These are phyloP conservation scores for Aphodius sticticus DNA, from an alignment of 2,888 invertebrate species.

Conservation along the genomic window DNA sequence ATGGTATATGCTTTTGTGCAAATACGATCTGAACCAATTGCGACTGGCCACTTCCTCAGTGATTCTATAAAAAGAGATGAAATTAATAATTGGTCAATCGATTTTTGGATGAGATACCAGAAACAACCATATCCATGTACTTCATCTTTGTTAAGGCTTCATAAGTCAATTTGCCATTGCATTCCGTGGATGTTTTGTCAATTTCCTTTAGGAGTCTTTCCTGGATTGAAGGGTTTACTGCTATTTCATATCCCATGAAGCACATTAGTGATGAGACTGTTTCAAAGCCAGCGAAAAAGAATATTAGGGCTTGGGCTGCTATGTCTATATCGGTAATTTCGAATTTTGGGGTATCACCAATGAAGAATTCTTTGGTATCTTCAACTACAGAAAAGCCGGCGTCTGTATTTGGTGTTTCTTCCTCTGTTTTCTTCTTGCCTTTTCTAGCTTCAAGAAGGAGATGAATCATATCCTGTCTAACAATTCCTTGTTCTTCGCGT, in stretches of 20 bases:
- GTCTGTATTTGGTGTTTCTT: slow-evolving; percentile 37
- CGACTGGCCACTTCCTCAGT: slow-evolving; percentile 49
- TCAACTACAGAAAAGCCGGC: slow-evolving; percentile 37
- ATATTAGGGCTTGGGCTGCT: slow-evolving; percentile 64
- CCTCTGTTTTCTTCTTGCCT: slow-evolving; percentile 39
- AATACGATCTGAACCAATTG: slow-evolving; percentile 41
- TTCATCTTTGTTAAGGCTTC: slow-evolving; percentile 64
- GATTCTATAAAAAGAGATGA: slow-evolving; percentile 38
- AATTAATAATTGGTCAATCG: neutral
- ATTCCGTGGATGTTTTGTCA: slow-evolving; percentile 41
- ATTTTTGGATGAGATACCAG: slow-evolving; percentile 54
- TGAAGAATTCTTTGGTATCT: slow-evolving; percentile 33
- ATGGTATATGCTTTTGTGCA: slow-evolving; percentile 46
- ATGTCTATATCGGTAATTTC: slow-evolving; percentile 61
- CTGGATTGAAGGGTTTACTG: slow-evolving; percentile 67
- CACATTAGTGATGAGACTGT: slow-evolving; percentile 59
- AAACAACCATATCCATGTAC: slow-evolving; percentile 70
- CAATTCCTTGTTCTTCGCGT: slow-evolving; percentile 37
- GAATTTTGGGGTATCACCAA: slow-evolving; percentile 17
- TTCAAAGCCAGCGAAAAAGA: slow-evolving; percentile 64
- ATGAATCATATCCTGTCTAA: slow-evolving; percentile 59
- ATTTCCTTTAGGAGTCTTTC: slow-evolving; percentile 62
- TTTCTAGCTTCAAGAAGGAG: slow-evolving; percentile 63
- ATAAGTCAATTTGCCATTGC: slow-evolving; percentile 60
- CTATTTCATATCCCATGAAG: slow-evolving; percentile 66